Percentiles rank a stretch among this genome's conserved stretches.
Conservation (phyloP, 2,113 vertebrate species). For the Atherinomorus stipes region DNA sequence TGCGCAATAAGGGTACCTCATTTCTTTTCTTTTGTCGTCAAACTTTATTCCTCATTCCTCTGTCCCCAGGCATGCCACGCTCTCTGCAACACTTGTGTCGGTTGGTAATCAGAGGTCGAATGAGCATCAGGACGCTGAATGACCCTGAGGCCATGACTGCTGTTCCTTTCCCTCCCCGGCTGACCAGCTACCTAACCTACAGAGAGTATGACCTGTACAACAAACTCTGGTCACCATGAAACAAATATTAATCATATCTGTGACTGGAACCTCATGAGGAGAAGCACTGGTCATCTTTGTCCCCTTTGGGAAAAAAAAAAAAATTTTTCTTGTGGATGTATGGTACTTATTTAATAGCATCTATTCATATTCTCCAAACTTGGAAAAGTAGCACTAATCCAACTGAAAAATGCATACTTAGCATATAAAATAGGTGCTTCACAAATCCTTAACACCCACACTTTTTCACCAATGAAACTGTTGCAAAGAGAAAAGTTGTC, state of each 20-base stretch:
- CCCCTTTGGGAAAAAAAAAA: neutral
- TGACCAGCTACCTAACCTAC: slow-evolving; percentile 87
- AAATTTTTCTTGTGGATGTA: neutral
- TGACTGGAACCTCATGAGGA: neutral
- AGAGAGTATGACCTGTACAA: slow-evolving; percentile 84
- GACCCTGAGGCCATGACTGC: slow-evolving; percentile 77
- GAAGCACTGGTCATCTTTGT: neutral
- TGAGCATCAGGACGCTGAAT: slow-evolving; percentile 82
- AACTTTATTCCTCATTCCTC: too few relatives aligned
- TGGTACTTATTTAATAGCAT: neutral
- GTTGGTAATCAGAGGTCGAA: slow-evolving; percentile 84
- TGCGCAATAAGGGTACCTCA: neutral
- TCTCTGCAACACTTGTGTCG: slow-evolving; percentile 89
- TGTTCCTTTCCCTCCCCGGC: slow-evolving; percentile 81
- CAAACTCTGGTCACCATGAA: slow-evolving; percentile 20
- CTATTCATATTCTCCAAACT: neutral
- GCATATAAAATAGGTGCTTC: neutral
- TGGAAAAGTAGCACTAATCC: neutral
- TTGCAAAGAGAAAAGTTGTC: too few relatives aligned
- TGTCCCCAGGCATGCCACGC: slow-evolving; percentile 84
- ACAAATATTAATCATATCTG: neutral
- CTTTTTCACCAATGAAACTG: neutral
- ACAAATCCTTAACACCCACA: slow-evolving; percentile 4
- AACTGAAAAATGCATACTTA: neutral
- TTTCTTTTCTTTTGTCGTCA: too few relatives aligned